Percentiles rank a stretch among this genome's conserved stretches.
Evolutionary conservation across 2,888 invertebrate species (phyloP).

Genomic region (Aleiodes testaceus): DNA sequence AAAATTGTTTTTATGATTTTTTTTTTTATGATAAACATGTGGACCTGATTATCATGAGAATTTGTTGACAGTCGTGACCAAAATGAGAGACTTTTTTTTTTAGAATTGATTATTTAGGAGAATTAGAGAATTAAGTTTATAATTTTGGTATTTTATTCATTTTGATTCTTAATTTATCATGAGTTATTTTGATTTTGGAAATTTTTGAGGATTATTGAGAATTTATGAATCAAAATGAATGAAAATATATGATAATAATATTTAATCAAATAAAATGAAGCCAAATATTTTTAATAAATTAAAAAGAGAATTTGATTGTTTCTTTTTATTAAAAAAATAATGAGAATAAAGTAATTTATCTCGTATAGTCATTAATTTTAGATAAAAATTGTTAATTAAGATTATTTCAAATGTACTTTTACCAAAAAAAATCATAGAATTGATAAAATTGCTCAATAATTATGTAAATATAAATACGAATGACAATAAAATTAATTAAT

Average conservation of each 20-base stretch:
- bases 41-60: slow-evolving; percentile 27
- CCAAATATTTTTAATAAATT: too few species aligned
- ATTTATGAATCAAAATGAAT: too few species aligned
- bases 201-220: too few species aligned
- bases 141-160: neutral
- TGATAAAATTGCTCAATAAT: slow-evolving; percentile 17
- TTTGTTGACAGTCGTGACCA: slow-evolving; percentile 16
- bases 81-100: slow-evolving; percentile 11
- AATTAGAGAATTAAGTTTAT: slow-evolving; percentile 1
- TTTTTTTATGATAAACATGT: slow-evolving; percentile 3
- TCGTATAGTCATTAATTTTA: slow-evolving; percentile 23
- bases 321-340: too few species aligned
- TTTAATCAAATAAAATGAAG: too few species aligned
- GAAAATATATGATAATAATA: too few species aligned
- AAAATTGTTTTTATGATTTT: slow-evolving; percentile 15
- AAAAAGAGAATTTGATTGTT: too few species aligned
- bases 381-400: neutral
- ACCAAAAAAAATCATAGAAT: neutral
- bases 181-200: too few species aligned
- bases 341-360: neutral
- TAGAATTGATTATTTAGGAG: neutral
- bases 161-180: too few species aligned
- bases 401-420: slow-evolving; percentile 7
- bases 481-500: slow-evolving; percentile 18
- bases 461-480: slow-evolving; percentile 23